Base-by-base conservation (phyloP, 2,888 invertebrate species). In the Zaprionus bogoriensis region DNA sequence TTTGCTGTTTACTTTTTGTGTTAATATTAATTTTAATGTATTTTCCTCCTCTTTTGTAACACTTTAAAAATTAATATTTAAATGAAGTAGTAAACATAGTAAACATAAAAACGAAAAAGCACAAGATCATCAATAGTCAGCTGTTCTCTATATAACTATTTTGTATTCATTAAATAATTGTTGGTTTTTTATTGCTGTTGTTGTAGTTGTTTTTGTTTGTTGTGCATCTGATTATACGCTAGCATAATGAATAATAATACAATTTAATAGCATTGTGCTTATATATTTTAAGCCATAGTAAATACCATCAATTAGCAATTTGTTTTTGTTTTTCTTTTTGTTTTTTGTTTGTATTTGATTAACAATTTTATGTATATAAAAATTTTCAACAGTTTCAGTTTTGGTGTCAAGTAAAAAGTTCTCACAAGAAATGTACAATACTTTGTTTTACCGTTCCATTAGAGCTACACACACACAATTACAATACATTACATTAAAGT, bases 401-500 rank as follows among this genome's bases (percentile, higher is more conserved):
- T 80, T 80, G 80, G 83, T 85, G 86, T 80, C 80, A 80, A 80
- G 79, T 80, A 84, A 85, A 79, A 85, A 79, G 82, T 72, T 78
- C 80, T 85, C 86, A 78, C 79, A 82, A 82, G 79, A 80, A 80
- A 82, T 82, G 57, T 85, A 80, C 80, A 80, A 80, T 80, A 80
- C 80, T 80, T 84, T 76, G 50, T 75, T 65, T 74, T 75, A 70
- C 76, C 68, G 63, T 74, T 72, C 32, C 46, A 64, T 75, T 75
- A 73, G 44, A 61, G 48, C 53, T 60, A 60, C 50, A 46, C 38
- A 55, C 46, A 67, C 32, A 66, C 46, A 64, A 42, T 50, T 74
- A 70, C 45, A 55, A 42, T 52, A 66, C 38, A 73, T 63, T 75
- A 75, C 74, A 75, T 55, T 62, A 58, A 42, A 59, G 57, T 53